Percentiles rank a stretch among this genome's conserved stretches.
Conservation (phyloP, 30 jellyfish, hydroid and myxozoan genomes). For the Aurelia aurita region DNA sequence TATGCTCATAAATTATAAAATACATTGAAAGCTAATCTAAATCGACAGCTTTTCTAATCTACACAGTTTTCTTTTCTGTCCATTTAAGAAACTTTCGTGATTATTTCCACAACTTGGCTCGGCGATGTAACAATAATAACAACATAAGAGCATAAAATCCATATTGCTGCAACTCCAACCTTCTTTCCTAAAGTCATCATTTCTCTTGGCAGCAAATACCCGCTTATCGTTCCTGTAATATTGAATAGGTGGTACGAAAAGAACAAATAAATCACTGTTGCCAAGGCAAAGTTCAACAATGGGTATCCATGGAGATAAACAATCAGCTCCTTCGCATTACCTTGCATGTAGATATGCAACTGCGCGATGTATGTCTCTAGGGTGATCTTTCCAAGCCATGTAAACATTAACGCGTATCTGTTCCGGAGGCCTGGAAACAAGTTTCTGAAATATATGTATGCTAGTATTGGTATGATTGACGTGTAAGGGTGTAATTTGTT, state of each 20-base stretch:
- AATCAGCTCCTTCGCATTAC: slow-evolving; percentile 81
- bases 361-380: slow-evolving; percentile 94
- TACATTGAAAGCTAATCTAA: too few relatives aligned
- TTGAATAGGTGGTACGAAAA: slow-evolving; percentile 71
- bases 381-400: slow-evolving; percentile 94
- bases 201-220: slow-evolving; percentile 71
- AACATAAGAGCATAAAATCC: slow-evolving; percentile 34
- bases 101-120: slow-evolving; percentile 15
- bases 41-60: too few relatives aligned
- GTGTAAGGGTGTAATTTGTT: slow-evolving; percentile 94
- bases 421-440: slow-evolving; percentile 54
- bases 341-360: slow-evolving; percentile 90
- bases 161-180: slow-evolving; percentile 27
- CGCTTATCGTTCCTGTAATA: slow-evolving; percentile 72
- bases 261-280: slow-evolving; percentile 74
- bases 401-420: slow-evolving; percentile 66
- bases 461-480: slow-evolving; percentile 83
- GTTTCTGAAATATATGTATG: slow-evolving; percentile 73
- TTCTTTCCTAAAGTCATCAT: slow-evolving; percentile 32
- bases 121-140: slow-evolving; percentile 25
- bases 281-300: slow-evolving; percentile 70
- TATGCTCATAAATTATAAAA: too few relatives aligned
- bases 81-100: not conserved
- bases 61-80: too few relatives aligned
- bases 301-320: slow-evolving; percentile 87